Percentiles rank a stretch among this genome's conserved stretches.
phyloP scores from a whole-genome alignment of 1,140 invertebrate species.

The Asobara japonica region DNA sequence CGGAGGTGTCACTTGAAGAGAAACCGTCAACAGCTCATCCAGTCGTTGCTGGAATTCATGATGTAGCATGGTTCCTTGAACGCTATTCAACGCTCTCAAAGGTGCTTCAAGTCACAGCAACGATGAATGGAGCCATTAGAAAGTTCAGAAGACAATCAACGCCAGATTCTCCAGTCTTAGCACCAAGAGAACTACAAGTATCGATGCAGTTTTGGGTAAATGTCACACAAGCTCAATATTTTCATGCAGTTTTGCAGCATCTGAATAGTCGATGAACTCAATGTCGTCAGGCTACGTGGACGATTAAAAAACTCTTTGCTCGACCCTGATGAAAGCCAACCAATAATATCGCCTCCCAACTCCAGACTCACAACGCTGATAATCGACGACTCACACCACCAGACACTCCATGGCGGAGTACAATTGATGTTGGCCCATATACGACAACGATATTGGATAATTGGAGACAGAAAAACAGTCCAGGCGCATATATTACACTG shows the following conservation, averaged over 20 bases:
- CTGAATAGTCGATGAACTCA: not conserved
- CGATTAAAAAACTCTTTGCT: too few relatives aligned
- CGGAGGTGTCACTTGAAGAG: not conserved
- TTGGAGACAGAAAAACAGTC: constrained; percentile 16
- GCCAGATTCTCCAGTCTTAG: not conserved
- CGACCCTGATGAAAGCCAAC: too few relatives aligned
- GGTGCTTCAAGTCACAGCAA: not conserved
- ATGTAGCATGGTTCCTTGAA: not conserved
- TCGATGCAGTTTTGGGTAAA: not conserved
- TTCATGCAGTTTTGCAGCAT: not conserved
- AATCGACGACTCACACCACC: constrained; percentile 48
- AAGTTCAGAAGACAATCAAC: not conserved
- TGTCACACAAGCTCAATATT: not conserved
- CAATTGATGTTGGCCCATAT: constrained; percentile 37
- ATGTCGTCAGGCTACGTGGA: too few relatives aligned
- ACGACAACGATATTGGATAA: constrained; percentile 43
- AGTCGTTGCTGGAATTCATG: too few relatives aligned
- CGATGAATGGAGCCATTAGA: not conserved
- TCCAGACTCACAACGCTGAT: constrained; percentile 38
- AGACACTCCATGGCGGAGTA: too few relatives aligned
- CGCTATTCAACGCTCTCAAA: not conserved
- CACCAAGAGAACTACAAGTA: not conserved
- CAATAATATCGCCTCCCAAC: constrained; percentile 38
- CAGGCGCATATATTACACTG: not conserved
- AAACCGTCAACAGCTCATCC: too few relatives aligned